A percentile compares a stretch with the other conserved stretches of the same genome.
phyloP scores from a whole-genome alignment of 2,888 invertebrate genomes.

The Drosophila picticornis region DNA sequence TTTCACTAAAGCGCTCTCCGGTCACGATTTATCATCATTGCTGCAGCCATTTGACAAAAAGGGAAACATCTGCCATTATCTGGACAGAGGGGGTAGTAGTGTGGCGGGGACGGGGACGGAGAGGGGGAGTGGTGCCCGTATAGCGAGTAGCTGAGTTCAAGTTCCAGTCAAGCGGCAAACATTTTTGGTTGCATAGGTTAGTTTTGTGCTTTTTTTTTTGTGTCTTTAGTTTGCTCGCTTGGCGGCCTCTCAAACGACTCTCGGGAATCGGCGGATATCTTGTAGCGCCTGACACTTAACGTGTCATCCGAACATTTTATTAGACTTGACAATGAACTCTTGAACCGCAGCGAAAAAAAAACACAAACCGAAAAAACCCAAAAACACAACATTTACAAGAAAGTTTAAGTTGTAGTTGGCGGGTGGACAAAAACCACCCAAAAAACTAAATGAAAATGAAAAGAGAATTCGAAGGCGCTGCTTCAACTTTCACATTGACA shows the following conservation, averaged over 20 bases:
- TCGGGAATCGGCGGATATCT: slow-evolving; percentile 45
- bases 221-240: slow-evolving; percentile 19
- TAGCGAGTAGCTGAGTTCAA: slow-evolving; percentile 39
- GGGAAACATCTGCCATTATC: slow-evolving; percentile 60
- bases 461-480: slow-evolving; percentile 18
- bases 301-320: slow-evolving; percentile 82
- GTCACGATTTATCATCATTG: slow-evolving; percentile 78
- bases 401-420: slow-evolving; percentile 36
- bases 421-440: slow-evolving; percentile 27
- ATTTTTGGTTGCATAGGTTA: slow-evolving; percentile 44
- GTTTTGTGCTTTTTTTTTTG: slow-evolving; percentile 10
- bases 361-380: neutral
- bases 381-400: slow-evolving; percentile 32
- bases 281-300: slow-evolving; percentile 77
- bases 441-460: slow-evolving; percentile 23
- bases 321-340: slow-evolving; percentile 81
- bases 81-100: neutral
- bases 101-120: neutral
- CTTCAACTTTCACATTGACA: slow-evolving; percentile 65
- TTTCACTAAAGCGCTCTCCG: slow-evolving; percentile 63
- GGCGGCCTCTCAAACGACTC: slow-evolving; percentile 49
- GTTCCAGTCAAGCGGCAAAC: slow-evolving; percentile 55
- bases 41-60: slow-evolving; percentile 69
- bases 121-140: neutral
- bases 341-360: slow-evolving; percentile 54